These are phyloP conservation scores for Macropodus opercularis DNA, from an alignment of 2,797 vertebrate genomes.

Conservation along the genomic window DNA sequence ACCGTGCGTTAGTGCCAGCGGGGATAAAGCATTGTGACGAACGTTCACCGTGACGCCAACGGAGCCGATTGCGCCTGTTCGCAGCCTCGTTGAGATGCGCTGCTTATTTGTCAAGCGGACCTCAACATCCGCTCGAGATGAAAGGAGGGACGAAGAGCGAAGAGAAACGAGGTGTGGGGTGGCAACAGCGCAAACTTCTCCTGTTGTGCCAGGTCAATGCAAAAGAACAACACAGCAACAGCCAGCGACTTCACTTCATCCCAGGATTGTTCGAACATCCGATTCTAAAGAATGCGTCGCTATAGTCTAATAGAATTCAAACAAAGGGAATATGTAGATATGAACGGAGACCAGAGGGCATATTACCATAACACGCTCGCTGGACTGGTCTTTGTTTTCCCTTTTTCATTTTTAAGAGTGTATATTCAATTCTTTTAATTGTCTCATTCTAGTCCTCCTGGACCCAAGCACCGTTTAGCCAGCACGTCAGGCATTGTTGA, in stretches of 20 bases:
- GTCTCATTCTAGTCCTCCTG: slow-evolving; percentile 8
- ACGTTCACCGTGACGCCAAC: slow-evolving; percentile 65
- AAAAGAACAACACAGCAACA: slow-evolving; percentile 11
- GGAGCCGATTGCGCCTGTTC: slow-evolving; percentile 61
- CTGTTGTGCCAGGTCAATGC: slow-evolving; percentile 49
- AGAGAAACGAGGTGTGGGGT: slow-evolving; percentile 36
- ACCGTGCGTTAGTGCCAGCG: slow-evolving; percentile 48
- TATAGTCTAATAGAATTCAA: slow-evolving; percentile 22
- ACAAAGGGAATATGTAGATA: slow-evolving; percentile 2
- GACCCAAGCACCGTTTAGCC: slow-evolving; percentile 6
- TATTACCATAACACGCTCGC: not conserved
- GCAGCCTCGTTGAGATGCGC: slow-evolving; percentile 53
- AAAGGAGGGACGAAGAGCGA: slow-evolving; percentile 53
- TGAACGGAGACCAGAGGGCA: slow-evolving; percentile 9
- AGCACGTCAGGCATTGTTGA: slow-evolving; percentile 3
- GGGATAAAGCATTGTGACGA: slow-evolving; percentile 57
- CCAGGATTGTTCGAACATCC: slow-evolving; percentile 13
- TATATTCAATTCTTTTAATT: slow-evolving; percentile 16
- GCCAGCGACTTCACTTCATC: slow-evolving; percentile 29
- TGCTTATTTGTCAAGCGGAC: slow-evolving; percentile 71
- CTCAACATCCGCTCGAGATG: slow-evolving; percentile 70
- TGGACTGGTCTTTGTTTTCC: slow-evolving; percentile 7
- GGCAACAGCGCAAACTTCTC: slow-evolving; percentile 50
- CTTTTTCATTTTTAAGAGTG: slow-evolving; percentile 7
- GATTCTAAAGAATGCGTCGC: slow-evolving; percentile 15